phyloP scores from a whole-genome alignment of 2,797 vertebrate genomes.

The Rhinella marina region DNA sequence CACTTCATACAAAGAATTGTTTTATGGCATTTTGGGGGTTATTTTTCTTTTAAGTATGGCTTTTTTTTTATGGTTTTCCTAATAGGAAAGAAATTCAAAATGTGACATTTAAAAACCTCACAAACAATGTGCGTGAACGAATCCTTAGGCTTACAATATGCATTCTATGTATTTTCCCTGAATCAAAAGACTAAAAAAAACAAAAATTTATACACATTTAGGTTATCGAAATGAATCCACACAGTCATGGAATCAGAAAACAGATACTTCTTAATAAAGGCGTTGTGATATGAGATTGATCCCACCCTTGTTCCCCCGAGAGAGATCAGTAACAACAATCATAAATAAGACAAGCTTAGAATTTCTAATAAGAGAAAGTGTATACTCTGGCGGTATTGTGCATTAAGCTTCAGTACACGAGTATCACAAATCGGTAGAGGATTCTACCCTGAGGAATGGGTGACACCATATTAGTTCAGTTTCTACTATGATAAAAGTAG shows the following conservation, averaged over 20 bases:
- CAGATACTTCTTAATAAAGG: constrained; percentile 34
- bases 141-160: not conserved
- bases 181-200: not conserved
- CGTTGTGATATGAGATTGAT: constrained; percentile 15
- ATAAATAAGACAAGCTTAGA: constrained; percentile 21
- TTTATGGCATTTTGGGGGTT: no score
- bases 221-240: not conserved
- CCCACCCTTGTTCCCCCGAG: constrained; percentile 3
- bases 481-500: not conserved
- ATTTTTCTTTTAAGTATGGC: not conserved
- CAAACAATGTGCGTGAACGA: no score
- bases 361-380: constrained; percentile 14
- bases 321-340: not conserved
- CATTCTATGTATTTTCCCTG: not conserved
- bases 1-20: no score
- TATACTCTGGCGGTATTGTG: not conserved
- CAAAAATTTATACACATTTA: not conserved
- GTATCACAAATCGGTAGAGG: not conserved
- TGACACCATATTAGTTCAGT: not conserved
- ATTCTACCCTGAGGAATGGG: not conserved
- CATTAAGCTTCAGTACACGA: not conserved
- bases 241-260: not conserved
- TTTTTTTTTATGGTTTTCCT: not conserved
- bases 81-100: no score
- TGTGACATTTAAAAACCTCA: no score